Base-by-base conservation (phyloP, 2,888 invertebrate genomes). In the Heliconius erato region DNA sequence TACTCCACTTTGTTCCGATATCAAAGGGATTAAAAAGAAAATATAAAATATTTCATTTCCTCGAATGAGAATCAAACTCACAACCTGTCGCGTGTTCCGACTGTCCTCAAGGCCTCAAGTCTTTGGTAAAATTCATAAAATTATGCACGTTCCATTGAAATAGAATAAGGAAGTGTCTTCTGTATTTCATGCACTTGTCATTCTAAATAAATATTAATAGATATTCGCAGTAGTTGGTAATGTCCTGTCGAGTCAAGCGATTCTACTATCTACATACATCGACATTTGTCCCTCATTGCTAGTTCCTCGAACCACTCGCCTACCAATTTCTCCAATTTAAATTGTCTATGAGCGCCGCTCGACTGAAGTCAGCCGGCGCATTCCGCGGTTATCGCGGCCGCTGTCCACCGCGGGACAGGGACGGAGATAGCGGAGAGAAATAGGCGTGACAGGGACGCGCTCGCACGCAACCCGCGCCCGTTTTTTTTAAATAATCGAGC, bases 401-500 rank as follows among this genome's bases (percentile, higher is more conserved):
- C 87, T 87, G 87, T 84, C 86, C 88, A 85, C 85, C 83, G 87
- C 81, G 86, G 63, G 90, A 94, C 87, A 89, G 91, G 88, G 94
- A 94, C 86, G 84, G 88, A 85, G 79, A 89, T 88, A 91, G 83
- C 84, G 80, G 87, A 88, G 84, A 90, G 91, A 91, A 91, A 92
- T 88, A 89, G 86, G 92, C 81, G 90, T 79, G 89, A 95, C 89
- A 93, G 90, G 90, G 95, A 94, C 87, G 87, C 88, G 90, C 81
- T 86, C 85, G 88, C 82, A 90, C 89, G 88, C 92, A 92, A 92
- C 91, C 88, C 90, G 89, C 90, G 89, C 91, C 92, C 91, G 91
- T 95, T 95, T 95, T 95, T 95, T 95, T 95, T 94, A 94, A 94
- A 95, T 95, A 95, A 95, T 95, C 94, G 94, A 94, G 92, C 90